Conservation (phyloP, 1,140 invertebrate species). For the Listronotus oregonensis region DNA sequence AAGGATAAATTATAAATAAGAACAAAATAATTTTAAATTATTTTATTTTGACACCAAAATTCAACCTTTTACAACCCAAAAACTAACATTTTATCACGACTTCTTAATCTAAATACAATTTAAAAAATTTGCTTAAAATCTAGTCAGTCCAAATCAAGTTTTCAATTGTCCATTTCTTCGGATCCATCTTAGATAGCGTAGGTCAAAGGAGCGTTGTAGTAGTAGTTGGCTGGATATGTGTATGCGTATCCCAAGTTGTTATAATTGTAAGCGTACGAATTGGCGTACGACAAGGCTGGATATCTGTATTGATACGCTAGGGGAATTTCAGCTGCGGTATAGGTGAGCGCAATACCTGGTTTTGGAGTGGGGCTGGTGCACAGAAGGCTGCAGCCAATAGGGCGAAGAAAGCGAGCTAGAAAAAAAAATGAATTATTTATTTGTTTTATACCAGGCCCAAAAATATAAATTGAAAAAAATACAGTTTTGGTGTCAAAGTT, state of each 20-base stretch:
- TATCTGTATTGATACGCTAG: constrained; percentile 15
- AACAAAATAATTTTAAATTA: too few species aligned
- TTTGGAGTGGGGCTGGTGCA: constrained; percentile 11
- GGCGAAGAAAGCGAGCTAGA: constrained; percentile 24
- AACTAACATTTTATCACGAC: not conserved
- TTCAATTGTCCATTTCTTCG: constrained; percentile 20
- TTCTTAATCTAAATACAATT: not conserved
- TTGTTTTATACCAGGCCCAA: too few species aligned
- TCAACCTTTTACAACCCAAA: too few species aligned
- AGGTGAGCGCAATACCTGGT: constrained; percentile 6
- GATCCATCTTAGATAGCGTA: constrained; percentile 5
- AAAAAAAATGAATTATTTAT: constrained; percentile 7
- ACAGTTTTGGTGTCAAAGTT: too few species aligned
- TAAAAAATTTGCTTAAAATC: constrained; percentile 15
- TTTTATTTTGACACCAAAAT: too few species aligned
- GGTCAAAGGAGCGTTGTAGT: not conserved
- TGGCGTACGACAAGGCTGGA: constrained; percentile 9
- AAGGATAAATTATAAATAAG: too few species aligned
- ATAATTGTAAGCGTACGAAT: constrained; percentile 4
- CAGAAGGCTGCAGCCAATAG: constrained; percentile 17
- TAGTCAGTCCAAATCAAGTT: constrained; percentile 13
- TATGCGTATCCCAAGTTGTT: constrained; percentile 6
- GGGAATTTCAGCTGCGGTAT: not conserved
- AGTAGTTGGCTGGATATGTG: too few species aligned
- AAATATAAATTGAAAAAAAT: too few species aligned